Conservation (phyloP, 2,888 invertebrate genomes). For the Pachliopta kotzebuea region DNA sequence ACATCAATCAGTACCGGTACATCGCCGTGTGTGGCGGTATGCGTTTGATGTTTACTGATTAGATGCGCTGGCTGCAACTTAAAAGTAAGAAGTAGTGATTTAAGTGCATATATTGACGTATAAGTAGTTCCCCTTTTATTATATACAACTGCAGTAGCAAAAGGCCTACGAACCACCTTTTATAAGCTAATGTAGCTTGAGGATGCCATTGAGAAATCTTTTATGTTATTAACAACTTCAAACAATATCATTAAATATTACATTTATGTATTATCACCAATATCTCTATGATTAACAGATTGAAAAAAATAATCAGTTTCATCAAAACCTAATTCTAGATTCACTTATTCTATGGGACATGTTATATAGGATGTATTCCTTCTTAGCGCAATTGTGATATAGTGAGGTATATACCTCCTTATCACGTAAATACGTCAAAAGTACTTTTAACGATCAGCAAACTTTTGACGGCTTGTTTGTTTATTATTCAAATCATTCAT, state of each 20-base stretch:
- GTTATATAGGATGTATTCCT: background rate
- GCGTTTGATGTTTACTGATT: constrained; percentile 66
- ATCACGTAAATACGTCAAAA: background rate
- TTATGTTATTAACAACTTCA: too few species aligned
- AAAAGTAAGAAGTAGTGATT: constrained; percentile 46
- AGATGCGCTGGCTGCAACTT: constrained; percentile 56
- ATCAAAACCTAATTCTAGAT: too few species aligned
- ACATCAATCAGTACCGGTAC: constrained; percentile 26
- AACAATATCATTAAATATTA: too few species aligned
- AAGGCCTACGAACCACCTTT: background rate
- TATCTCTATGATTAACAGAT: too few species aligned
- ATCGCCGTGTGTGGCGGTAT: constrained; percentile 37
- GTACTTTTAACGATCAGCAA: background rate
- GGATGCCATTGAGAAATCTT: too few species aligned
- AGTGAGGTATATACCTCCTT: too few species aligned
- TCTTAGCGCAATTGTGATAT: background rate
- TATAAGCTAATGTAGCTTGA: background rate
- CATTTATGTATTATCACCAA: too few species aligned
- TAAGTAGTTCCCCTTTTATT: constrained; percentile 3
- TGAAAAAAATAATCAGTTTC: too few species aligned
- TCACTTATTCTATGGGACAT: too few species aligned
- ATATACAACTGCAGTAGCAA: background rate
- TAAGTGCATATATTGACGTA: constrained; percentile 29
- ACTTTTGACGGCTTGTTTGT: background rate
- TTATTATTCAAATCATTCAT: background rate